phyloP scores from a whole-genome alignment of 2,888 invertebrate species.

The Acrocyrtus sp. region DNA sequence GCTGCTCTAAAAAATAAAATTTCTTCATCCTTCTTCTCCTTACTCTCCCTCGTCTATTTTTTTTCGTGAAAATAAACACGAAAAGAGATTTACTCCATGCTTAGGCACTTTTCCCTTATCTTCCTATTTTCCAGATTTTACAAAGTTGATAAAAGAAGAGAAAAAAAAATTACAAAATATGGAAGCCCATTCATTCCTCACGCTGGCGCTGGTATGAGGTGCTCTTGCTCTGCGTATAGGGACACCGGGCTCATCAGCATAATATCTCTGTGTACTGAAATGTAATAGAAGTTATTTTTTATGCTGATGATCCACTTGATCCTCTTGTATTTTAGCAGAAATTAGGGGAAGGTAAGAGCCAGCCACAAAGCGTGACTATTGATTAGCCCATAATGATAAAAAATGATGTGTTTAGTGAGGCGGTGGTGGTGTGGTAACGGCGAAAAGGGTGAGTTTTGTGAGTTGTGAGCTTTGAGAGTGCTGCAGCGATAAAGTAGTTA shows the following conservation, averaged over 20 bases:
- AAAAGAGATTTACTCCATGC: background rate
- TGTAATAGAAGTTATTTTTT: background rate
- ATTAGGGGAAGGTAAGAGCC: background rate
- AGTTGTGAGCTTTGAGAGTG: too few species aligned
- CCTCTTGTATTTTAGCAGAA: constrained; percentile 1
- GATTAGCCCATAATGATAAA: constrained; percentile 3
- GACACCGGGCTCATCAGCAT: too few species aligned
- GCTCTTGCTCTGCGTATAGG: too few species aligned
- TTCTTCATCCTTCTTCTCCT: too few species aligned
- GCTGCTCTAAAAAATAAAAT: too few species aligned
- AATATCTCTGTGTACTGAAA: too few species aligned
- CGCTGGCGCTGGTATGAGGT: too few species aligned
- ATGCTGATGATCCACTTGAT: constrained; percentile 29
- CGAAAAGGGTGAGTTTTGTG: background rate
- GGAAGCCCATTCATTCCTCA: too few species aligned
- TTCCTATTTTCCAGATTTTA: constrained; percentile 24
- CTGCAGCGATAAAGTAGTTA: too few species aligned
- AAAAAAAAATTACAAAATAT: background rate
- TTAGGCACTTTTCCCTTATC: background rate
- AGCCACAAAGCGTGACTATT: constrained; percentile 22
- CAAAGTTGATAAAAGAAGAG: constrained; percentile 17
- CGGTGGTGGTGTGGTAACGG: background rate
- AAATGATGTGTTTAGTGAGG: constrained; percentile 22
- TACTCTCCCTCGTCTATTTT: background rate
- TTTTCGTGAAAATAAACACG: background rate